These are phyloP conservation scores for Stenchaetothrips biformis DNA, from an alignment of 2,888 invertebrate species.

Conservation along the genomic window DNA sequence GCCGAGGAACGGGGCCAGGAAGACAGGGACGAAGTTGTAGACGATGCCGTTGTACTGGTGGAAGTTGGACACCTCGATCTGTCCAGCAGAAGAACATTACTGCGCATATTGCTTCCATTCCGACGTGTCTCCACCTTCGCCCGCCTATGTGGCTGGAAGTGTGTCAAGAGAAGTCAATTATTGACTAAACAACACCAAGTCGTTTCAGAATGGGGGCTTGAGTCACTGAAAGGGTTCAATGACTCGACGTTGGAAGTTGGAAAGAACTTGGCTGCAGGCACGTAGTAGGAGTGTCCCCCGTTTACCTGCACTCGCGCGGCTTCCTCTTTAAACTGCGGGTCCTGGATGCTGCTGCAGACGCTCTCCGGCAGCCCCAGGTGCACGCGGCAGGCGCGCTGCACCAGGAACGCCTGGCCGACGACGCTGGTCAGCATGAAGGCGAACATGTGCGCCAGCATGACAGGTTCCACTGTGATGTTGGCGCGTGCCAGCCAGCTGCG, in stretches of 20 bases:
- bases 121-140: too few relatives aligned
- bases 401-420: constrained; percentile 72
- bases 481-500: neutral
- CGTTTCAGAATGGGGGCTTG: too few relatives aligned
- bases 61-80: constrained; percentile 68
- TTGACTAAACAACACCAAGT: too few relatives aligned
- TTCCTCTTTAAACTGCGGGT: constrained; percentile 53
- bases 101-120: neutral
- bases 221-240: too few relatives aligned
- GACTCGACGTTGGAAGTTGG: too few relatives aligned
- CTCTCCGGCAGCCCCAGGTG: constrained; percentile 64
- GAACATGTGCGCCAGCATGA: constrained; percentile 84
- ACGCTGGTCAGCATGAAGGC: constrained; percentile 77
- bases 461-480: constrained; percentile 72
- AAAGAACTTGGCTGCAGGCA: too few relatives aligned
- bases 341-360: constrained; percentile 60
- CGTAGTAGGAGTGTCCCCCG: too few relatives aligned
- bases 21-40: constrained; percentile 65
- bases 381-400: constrained; percentile 70
- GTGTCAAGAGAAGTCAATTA: too few relatives aligned
- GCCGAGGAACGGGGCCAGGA: constrained; percentile 72
- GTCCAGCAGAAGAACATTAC: constrained; percentile 27
- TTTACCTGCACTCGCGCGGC: constrained; percentile 65
- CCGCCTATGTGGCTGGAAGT: too few relatives aligned
- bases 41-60: constrained; percentile 74